Evolutionary conservation across 2,113 vertebrate species (phyloP), one percentile per base, ranked within the genome.

Genomic region (Notarius quadriscutis): DNA sequence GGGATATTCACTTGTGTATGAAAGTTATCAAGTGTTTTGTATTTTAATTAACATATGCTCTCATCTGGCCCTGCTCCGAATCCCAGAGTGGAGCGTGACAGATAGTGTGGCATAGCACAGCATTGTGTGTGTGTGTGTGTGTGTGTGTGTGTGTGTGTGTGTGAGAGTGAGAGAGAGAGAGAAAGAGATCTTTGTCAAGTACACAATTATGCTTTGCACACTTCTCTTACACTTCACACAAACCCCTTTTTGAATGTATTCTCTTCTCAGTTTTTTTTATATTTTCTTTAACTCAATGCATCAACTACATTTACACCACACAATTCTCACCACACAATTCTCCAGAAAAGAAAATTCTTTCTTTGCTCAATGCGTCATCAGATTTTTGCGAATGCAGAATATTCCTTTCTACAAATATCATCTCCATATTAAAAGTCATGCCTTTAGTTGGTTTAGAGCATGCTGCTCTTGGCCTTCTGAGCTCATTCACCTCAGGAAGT

Each of bases 41-140:
- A 93, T 94, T 72, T 87, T 85, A 87, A 94, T 90, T 89, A 92
- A 57, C 81, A 89, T 87, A 74, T 91, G 84, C 75, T 88, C 75
- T 87, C 81, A 88, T 85, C 88, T 88, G 77, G 27, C 84, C 34
- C 85, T 90, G 58, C 10, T 60, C 77, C 79, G 87, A 89, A 87
- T 84, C 78, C 84, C 89, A 90, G 91, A 91, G 88, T 87, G 90
- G 86, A 90, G 87, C 92, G 90, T 92, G 92, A 93, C 93, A 92
- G 89, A 88, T 87, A 88, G 60, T 81, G 81, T 78, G 72, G 77
- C 51, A 75, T 5, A 82, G 77, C 53, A 57, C 7, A 77, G 83
- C 55, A 85, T 89, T 63, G 25, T 30, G 71, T 55, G 53, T 22
- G 55, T 27, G 12, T n/a, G 71, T 72, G 71, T 72, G 34, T 71